Conservation (phyloP, 2,797 vertebrate genomes). For the Graptemys geographica region DNA sequence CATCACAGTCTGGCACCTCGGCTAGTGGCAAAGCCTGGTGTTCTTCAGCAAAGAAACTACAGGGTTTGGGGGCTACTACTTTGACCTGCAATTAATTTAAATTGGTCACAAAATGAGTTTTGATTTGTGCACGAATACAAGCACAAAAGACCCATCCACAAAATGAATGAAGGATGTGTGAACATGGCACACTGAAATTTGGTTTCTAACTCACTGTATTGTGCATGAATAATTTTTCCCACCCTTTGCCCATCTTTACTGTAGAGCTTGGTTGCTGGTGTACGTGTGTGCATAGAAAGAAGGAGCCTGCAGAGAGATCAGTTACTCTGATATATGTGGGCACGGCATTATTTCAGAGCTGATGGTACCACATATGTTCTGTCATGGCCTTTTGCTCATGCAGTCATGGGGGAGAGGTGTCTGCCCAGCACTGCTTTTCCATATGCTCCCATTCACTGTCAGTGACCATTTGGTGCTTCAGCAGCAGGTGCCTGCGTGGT, state of each 20-base stretch:
- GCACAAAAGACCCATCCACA: neutral
- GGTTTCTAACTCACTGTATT: neutral
- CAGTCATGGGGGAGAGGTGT: neutral
- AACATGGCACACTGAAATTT: neutral
- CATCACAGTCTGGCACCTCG: neutral
- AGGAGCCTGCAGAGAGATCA: rapidly evolving
- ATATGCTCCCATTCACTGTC: rapidly evolving
- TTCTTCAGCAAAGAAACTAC: neutral
- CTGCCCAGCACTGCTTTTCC: neutral
- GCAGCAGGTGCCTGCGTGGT: neutral
- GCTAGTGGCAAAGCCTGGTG: neutral
- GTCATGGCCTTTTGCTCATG: neutral
- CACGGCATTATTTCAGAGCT: rapidly evolving
- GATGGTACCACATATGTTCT: neutral
- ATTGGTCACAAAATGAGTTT: neutral
- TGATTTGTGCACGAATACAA: neutral
- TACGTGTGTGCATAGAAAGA: rapidly evolving
- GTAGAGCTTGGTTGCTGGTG: too few species aligned
- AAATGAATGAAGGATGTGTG: neutral
- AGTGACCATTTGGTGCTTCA: neutral
- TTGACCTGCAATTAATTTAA: constrained; percentile 6
- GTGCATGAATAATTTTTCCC: neutral
- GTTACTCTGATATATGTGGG: neutral
- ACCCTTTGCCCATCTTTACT: neutral
- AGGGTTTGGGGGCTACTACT: neutral